Base-by-base conservation (phyloP, 1,140 invertebrate species). In the Rhyacophila brunnea region DNA sequence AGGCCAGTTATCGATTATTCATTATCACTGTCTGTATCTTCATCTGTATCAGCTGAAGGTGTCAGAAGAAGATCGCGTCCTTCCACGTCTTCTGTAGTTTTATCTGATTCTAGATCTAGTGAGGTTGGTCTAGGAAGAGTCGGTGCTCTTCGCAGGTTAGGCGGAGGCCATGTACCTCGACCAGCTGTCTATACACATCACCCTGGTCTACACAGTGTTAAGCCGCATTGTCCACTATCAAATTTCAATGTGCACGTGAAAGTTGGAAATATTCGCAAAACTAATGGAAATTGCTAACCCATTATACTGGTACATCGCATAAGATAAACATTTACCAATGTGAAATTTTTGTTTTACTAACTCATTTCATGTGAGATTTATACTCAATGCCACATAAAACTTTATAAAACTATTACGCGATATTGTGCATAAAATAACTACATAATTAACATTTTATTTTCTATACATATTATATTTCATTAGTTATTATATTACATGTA, bases 191-290 rank as follows among this genome's bases (percentile, higher is more conserved):
- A 54, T 34, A 63, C 60, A 13, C 35, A 20, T 6, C 56, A 63
- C 38, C 60, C 60, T 20, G 49, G 44, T 40, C 45, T 17, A 9
- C 14, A 48, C 6, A 49, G 35, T 15, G 60, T 62, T 11, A 40
- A 42, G 11, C 11, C 42, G 1, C 43, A 35, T 9, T 63, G 60
- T 42, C 49, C 36, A 13, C 28, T 58, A 14, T 58, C 55, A 13
- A 23, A 57, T n/a, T 63, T 52, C 32, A 48, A 63, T 14, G 36
- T 63, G 10, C 32, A 54, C 11, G 56, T 63, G 13, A 63, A 63
- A 36, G 55, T 55, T 58, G 60, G 60, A 23, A 63, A 63, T 43
- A 5, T 34, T 6, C 49, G 60, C n/a, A 63, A 63, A 43, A 2
- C 15, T 10, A 45, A 43, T 32, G 56, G 60, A 19, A 63, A 54